Evolutionary conservation across 2,888 invertebrate genomes (phyloP), one percentile per base, ranked within the genome.

Genomic region (Xylota sylvarum): DNA sequence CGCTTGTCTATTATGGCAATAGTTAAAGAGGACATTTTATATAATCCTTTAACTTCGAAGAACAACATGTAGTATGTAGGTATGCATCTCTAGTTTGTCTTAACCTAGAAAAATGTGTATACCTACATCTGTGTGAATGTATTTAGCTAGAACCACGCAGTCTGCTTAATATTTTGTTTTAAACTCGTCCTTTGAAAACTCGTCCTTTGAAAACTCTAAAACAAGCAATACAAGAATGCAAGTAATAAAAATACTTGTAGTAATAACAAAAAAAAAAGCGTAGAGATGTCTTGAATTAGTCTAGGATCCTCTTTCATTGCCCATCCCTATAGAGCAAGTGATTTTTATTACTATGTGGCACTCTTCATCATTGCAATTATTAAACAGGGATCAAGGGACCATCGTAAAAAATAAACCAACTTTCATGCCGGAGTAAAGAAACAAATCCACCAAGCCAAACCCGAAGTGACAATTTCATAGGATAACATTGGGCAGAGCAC

Each of bases 371-470:
- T 60, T 86, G 77, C 72, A 82, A 82, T 82, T 81, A 86, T 86
- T 86, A 86, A 81, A 67, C 56, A 48, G 86, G 85, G 85, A 85
- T 80, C 76, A 70, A 85, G 85, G 85, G 85, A 85, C 64, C 64
- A 23, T 85, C 76, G 58, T 80, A 72, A 85, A 70, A 76, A 52
- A 65, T 35, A 69, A 76, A 58, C 27, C 43, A 76, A 65, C 70
- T 58, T 67, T 72, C 52, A 58, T 52, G 58, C 48, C 46, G 37
- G 52, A 32, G 12, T 19, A 6, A 50, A 9, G 30, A 40, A 73
- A 56, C 46, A 73, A 78, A 79, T 73, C 48, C 62, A 50, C 72
- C 72, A 73, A 58, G 46, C 56, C n/a, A 82, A 32, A 74, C 9
- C 43, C 23, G 32, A 58, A 70, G 74, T 85, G 85, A 85, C 76